These are phyloP conservation scores for Natrix natrix DNA, from an alignment of 2,797 vertebrate genomes.

Conservation along the genomic window DNA sequence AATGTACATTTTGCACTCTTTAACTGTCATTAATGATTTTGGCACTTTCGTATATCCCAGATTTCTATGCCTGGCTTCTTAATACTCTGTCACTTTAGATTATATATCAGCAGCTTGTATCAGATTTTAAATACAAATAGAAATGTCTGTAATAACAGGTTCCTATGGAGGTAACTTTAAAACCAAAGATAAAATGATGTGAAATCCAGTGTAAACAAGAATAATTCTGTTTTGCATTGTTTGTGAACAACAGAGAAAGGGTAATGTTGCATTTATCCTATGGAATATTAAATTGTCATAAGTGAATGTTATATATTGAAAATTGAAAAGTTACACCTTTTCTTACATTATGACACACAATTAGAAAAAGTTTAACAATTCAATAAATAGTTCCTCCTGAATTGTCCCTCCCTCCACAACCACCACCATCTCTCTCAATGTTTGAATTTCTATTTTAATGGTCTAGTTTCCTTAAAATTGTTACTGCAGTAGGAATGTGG, in stretches of 20 bases:
- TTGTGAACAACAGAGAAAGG: background rate
- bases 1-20: slow-evolving; percentile 59
- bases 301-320: background rate
- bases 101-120: background rate
- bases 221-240: background rate
- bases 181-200: background rate
- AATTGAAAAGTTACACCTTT: background rate
- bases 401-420: background rate
- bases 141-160: background rate
- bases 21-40: slow-evolving; percentile 59
- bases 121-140: background rate
- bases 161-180: background rate
- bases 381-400: background rate
- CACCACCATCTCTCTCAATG: background rate
- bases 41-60: slow-evolving; percentile 15
- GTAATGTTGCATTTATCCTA: background rate
- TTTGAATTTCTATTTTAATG: background rate
- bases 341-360: background rate
- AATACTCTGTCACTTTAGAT: background rate
- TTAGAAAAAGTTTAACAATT: background rate
- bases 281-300: background rate
- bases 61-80: slow-evolving; percentile 13
- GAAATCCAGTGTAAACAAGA: background rate
- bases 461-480: background rate
- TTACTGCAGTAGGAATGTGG: background rate